These are phyloP conservation scores for Leptarthrus brevirostris DNA, from an alignment of 2,888 invertebrate genomes.

Conservation along the genomic window DNA sequence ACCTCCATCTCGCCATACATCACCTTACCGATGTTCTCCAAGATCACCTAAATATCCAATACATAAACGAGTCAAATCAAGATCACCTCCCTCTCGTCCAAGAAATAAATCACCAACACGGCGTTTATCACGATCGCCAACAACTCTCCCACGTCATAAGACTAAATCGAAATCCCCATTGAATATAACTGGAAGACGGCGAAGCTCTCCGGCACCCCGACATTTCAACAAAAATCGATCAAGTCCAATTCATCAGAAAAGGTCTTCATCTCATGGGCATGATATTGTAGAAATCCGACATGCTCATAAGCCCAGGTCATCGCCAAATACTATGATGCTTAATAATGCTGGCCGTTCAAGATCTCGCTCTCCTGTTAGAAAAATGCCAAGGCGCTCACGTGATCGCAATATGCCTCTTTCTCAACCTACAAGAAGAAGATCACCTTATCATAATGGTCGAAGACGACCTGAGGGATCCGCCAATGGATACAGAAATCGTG, in stretches of 20 bases:
- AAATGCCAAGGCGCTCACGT: slow-evolving; percentile 34
- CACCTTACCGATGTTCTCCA: slow-evolving; percentile 44
- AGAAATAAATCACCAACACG: slow-evolving; percentile 45
- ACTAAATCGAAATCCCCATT: slow-evolving; percentile 19
- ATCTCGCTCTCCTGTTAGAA: slow-evolving; percentile 39
- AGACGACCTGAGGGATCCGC: slow-evolving; percentile 33
- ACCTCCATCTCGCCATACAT: slow-evolving; percentile 21
- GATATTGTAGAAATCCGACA: not conserved
- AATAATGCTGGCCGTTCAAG: not conserved
- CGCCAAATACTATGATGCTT: not conserved
- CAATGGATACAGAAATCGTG: slow-evolving; percentile 50
- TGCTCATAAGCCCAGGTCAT: slow-evolving; percentile 3
- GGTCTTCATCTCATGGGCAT: slow-evolving; percentile 19
- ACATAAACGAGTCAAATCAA: slow-evolving; percentile 27
- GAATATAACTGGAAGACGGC: slow-evolving; percentile 23
- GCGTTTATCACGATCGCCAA: slow-evolving; percentile 45
- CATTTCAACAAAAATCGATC: slow-evolving; percentile 32
- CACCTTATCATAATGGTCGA: slow-evolving; percentile 38
- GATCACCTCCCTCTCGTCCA: slow-evolving; percentile 31
- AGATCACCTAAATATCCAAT: slow-evolving; percentile 38
- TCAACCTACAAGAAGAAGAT: slow-evolving; percentile 12
- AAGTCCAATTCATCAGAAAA: slow-evolving; percentile 30
- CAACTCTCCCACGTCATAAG: slow-evolving; percentile 9
- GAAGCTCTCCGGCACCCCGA: slow-evolving; percentile 41
- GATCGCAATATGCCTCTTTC: slow-evolving; percentile 22